These are phyloP conservation scores for Gymnogyps californianus DNA, from an alignment of 2,113 vertebrate genomes.

Conservation along the genomic window DNA sequence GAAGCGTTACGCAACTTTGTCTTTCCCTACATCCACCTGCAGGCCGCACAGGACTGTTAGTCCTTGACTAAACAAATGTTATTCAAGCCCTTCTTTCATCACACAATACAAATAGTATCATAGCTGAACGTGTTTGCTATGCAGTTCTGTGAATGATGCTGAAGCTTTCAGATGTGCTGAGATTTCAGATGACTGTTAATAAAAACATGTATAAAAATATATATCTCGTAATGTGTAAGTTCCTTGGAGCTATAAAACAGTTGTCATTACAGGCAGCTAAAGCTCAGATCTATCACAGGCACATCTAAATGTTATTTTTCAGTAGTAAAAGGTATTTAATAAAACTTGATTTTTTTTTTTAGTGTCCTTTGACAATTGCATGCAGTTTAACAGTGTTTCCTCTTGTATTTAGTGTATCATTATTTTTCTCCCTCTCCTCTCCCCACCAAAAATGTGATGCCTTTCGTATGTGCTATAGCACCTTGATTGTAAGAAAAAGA, in stretches of 20 bases:
- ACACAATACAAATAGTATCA: background rate
- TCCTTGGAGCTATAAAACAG: background rate
- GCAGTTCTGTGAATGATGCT: background rate
- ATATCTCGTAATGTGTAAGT: background rate
- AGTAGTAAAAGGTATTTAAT: constrained; percentile 16
- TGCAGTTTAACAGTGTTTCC: background rate
- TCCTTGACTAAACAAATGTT: background rate
- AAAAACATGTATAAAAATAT: background rate
- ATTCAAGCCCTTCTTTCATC: background rate
- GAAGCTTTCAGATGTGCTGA: background rate
- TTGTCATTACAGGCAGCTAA: background rate
- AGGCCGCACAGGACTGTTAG: background rate
- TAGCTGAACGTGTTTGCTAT: background rate
- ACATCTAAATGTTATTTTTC: background rate
- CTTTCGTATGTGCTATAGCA: background rate
- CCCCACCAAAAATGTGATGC: background rate
- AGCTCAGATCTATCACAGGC: background rate
- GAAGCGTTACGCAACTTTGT: background rate
- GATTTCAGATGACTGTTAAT: background rate
- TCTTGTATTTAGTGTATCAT: background rate
- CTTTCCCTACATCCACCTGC: background rate
- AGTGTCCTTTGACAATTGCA: background rate
- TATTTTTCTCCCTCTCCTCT: background rate
- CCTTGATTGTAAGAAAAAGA: background rate
- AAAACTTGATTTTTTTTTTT: background rate